phyloP scores from a whole-genome alignment of 2,113 vertebrate species.

The Hippocampus zosterae region DNA sequence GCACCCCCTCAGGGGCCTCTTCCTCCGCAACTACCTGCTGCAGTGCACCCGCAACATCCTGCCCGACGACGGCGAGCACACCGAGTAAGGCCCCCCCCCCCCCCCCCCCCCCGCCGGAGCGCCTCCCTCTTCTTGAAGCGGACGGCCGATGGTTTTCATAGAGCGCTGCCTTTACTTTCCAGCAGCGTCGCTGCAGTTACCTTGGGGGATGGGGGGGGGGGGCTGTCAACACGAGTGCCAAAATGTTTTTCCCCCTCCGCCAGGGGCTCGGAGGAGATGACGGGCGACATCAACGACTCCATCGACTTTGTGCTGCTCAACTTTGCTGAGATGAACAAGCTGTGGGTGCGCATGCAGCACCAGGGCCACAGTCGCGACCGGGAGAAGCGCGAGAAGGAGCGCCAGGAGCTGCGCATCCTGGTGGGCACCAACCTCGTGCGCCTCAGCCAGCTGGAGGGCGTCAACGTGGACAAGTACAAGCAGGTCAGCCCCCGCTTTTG shows the following conservation, averaged over 20 bases:
- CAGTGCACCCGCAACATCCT: constrained; percentile 97
- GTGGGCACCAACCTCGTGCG: constrained; percentile 97
- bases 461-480: constrained; percentile 96
- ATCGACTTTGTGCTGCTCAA: constrained; percentile 97
- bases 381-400: constrained; percentile 92
- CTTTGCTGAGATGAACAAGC: constrained; percentile 98
- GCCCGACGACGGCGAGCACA: constrained; percentile 93
- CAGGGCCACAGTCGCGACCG: constrained; percentile 95
- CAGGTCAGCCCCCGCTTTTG: constrained; percentile 83
- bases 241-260: not conserved
- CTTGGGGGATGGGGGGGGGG: accelerated
- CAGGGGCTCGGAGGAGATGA: constrained; percentile 86
- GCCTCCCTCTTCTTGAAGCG: not conserved
- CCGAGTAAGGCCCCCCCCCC: constrained; percentile 78
- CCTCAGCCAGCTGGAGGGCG: constrained; percentile 95
- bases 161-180: too few relatives aligned
- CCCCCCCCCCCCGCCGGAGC: not conserved
- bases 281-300: constrained; percentile 94
- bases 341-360: constrained; percentile 99
- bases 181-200: too few relatives aligned
- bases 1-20: constrained; percentile 92
- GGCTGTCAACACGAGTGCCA: too few relatives aligned
- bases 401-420: constrained; percentile 92
- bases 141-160: not conserved
- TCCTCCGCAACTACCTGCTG: constrained; percentile 94